Percentiles rank a stretch among this genome's conserved stretches.
Evolutionary conservation across 2,888 invertebrate species (phyloP).

Genomic region (Anarsia innoxiella): DNA sequence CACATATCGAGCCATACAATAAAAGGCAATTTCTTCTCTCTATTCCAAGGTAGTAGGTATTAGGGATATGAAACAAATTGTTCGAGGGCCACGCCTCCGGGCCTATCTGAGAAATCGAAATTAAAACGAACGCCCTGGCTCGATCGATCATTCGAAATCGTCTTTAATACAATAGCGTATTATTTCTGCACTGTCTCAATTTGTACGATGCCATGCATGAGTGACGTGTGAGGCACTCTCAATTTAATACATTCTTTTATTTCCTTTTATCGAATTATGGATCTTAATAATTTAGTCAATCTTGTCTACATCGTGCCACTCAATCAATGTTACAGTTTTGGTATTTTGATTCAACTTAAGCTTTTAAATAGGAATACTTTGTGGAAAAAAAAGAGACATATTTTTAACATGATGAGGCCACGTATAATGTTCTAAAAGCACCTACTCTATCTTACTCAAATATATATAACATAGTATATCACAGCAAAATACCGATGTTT

Average conservation of each 20-base stretch:
- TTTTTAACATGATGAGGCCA: too few species aligned
- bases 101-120: constrained; percentile 65
- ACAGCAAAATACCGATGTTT: too few species aligned
- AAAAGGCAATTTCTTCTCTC: constrained; percentile 23
- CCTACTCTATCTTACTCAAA: too few species aligned
- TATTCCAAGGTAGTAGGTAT: constrained; percentile 32
- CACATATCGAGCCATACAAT: constrained; percentile 15
- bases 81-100: constrained; percentile 65
- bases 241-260: constrained; percentile 34
- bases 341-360: too few species aligned
- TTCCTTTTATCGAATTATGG: constrained; percentile 25
- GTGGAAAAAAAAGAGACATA: too few species aligned
- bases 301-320: too few species aligned
- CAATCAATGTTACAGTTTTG: too few species aligned
- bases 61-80: constrained; percentile 71
- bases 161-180: constrained; percentile 65
- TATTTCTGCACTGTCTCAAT: constrained; percentile 69
- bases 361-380: too few species aligned
- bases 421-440: too few species aligned
- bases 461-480: too few species aligned
- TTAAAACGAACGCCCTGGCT: constrained; percentile 69
- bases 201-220: constrained; percentile 46
- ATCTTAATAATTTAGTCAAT: too few species aligned
- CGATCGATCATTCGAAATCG: constrained; percentile 71
- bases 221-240: constrained; percentile 48